These are phyloP conservation scores for Myripristis murdjan DNA, from an alignment of 2,797 vertebrate genomes.

Conservation along the genomic window DNA sequence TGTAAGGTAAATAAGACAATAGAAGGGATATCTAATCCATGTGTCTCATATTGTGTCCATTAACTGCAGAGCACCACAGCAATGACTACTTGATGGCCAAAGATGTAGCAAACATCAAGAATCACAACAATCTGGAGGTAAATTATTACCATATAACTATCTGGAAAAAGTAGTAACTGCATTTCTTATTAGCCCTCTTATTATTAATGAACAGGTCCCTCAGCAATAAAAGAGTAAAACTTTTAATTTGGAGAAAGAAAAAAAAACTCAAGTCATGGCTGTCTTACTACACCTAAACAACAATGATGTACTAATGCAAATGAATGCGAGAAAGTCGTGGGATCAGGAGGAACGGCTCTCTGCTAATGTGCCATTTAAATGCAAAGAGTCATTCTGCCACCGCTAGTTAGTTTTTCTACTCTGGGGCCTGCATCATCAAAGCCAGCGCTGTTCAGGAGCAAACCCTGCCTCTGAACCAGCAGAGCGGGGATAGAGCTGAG, in stretches of 20 bases:
- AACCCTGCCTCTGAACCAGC: conserved; percentile 11
- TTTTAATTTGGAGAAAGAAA: background rate
- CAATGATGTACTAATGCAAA: conserved; percentile 49
- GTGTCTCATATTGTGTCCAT: no score
- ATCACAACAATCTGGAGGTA: no score
- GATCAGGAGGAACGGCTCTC: conserved; percentile 61
- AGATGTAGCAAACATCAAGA: no score
- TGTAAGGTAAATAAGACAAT: no score
- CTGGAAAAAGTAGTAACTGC: no score
- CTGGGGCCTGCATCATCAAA: conserved; percentile 69
- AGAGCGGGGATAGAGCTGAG: conserved; percentile 21
- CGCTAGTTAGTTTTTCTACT: conserved; percentile 60
- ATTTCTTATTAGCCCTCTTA: background rate
- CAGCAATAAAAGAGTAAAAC: conserved; percentile 2
- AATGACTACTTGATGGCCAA: no score
- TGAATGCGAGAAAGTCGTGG: conserved; percentile 60
- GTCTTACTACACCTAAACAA: conserved; percentile 31
- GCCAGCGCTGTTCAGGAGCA: conserved; percentile 34
- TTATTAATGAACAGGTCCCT: conserved; percentile 28
- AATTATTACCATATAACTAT: no score
- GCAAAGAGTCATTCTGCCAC: conserved; percentile 78
- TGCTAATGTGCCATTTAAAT: conserved; percentile 85
- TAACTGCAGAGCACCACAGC: no score
- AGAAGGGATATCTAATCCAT: no score
- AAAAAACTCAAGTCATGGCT: background rate